A percentile compares a stretch with the other conserved stretches of the same genome.
phyloP scores from a whole-genome alignment of 1,140 invertebrate genomes.

The Maniola jurtina region DNA sequence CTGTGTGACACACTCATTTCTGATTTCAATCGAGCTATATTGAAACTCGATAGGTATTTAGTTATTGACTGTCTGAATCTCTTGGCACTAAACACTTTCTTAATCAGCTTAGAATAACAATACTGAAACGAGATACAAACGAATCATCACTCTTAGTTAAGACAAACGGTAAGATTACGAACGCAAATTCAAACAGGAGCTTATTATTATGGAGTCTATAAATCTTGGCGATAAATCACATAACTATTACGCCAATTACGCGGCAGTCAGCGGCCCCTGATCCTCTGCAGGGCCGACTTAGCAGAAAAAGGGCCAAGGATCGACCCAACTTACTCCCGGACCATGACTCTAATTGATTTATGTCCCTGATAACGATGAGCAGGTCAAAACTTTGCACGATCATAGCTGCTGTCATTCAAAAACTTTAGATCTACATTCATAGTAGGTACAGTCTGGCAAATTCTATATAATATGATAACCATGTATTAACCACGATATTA shows the following conservation, averaged over 20 bases:
- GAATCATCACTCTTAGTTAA: background rate
- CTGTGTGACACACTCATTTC: no score
- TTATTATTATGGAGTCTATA: slow-evolving; percentile 44
- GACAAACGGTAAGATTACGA: slow-evolving; percentile 1
- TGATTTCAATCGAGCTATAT: no score
- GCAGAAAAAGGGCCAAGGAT: slow-evolving; percentile 60
- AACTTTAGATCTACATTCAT: no score
- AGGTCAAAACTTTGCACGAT: slow-evolving; percentile 46
- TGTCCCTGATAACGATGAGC: slow-evolving; percentile 49
- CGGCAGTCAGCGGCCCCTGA: slow-evolving; percentile 61
- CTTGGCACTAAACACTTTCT: no score
- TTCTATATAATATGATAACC: no score
- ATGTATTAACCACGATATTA: no score
- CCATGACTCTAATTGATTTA: slow-evolving; percentile 73
- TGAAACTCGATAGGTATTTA: no score
- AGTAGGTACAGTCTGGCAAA: no score
- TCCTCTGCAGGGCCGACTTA: slow-evolving; percentile 50
- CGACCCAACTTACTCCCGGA: slow-evolving; percentile 50
- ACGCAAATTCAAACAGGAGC: slow-evolving; percentile 28
- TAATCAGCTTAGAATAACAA: no score
- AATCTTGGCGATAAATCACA: slow-evolving; percentile 63
- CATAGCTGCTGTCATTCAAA: slow-evolving; percentile 1
- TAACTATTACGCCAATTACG: slow-evolving; percentile 74
- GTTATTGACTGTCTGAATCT: no score
- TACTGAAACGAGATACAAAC: background rate